Evolutionary conservation across 2,113 vertebrate species (phyloP).

Genomic region (Dolichotis patagonum): DNA sequence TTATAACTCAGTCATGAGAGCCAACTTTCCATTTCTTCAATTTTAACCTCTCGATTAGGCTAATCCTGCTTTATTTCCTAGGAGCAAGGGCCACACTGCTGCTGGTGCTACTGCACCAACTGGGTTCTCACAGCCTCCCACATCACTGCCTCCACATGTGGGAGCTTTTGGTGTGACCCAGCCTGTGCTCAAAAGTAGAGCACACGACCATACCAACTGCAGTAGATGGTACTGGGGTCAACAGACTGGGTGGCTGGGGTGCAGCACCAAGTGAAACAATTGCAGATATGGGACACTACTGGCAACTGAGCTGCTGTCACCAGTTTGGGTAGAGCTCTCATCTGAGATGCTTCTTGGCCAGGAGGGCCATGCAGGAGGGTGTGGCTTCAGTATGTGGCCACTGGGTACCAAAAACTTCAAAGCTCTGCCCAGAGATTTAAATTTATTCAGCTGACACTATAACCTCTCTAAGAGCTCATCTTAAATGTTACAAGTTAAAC

Average conservation of each 20-base stretch:
- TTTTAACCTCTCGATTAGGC: not conserved
- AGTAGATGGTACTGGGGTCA: too few relatives aligned
- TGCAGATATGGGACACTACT: not conserved
- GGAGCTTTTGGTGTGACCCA: not conserved
- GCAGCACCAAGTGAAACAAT: not conserved
- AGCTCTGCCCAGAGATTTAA: not conserved
- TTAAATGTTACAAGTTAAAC: conserved; percentile 7
- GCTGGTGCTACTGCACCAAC: conserved; percentile 71
- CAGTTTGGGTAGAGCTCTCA: not conserved
- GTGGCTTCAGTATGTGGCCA: not conserved
- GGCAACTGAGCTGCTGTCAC: not conserved
- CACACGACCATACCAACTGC: not conserved
- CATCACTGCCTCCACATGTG: not conserved
- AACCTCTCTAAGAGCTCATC: conserved; percentile 45
- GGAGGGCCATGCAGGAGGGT: not conserved
- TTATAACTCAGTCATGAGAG: not conserved
- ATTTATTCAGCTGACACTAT: conserved; percentile 16
- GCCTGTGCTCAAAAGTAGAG: not conserved
- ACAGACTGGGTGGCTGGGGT: not conserved
- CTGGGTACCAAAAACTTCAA: not conserved
- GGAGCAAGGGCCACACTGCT: conserved; percentile 88
- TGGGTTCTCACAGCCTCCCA: conserved; percentile 89
- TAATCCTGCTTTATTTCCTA: conserved; percentile 93
- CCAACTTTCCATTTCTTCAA: not conserved
- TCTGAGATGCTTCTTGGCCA: not conserved